Evolutionary conservation across 2,113 vertebrate species (phyloP).

Genomic region (Dasyornis broadbenti): DNA sequence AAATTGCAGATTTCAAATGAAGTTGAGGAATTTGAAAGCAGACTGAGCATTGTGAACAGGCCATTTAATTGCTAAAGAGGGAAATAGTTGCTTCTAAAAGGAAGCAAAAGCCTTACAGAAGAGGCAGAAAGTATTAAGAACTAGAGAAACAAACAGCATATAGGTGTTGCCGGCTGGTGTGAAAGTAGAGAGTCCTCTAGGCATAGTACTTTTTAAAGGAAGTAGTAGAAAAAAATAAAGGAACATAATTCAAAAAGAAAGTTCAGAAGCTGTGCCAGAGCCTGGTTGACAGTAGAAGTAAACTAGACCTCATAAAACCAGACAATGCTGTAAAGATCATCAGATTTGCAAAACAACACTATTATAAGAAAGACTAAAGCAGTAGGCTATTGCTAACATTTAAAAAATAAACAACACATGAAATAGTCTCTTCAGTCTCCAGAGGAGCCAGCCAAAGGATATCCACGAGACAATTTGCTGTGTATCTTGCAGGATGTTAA

Average conservation of each 20-base stretch:
- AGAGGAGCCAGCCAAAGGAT: slow-evolving; percentile 32
- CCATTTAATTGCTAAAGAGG: background rate
- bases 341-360: slow-evolving; percentile 5
- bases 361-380: slow-evolving; percentile 31
- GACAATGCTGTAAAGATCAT: slow-evolving; percentile 20
- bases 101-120: background rate
- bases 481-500: slow-evolving; percentile 23
- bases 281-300: slow-evolving; percentile 33
- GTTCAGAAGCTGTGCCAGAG: slow-evolving; percentile 30
- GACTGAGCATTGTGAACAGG: background rate
- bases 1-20: background rate
- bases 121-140: background rate
- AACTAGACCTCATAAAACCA: slow-evolving; percentile 31
- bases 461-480: background rate
- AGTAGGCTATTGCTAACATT: slow-evolving; percentile 5
- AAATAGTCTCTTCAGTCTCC: background rate
- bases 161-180: background rate
- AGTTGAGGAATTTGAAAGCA: background rate
- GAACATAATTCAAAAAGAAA: background rate
- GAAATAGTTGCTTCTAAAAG: background rate
- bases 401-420: background rate
- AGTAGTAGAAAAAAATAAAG: background rate
- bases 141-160: background rate
- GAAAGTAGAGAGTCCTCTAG: background rate
- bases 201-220: background rate